phyloP scores from a whole-genome alignment of 2,113 vertebrate species.

The Microtus oregoni region DNA sequence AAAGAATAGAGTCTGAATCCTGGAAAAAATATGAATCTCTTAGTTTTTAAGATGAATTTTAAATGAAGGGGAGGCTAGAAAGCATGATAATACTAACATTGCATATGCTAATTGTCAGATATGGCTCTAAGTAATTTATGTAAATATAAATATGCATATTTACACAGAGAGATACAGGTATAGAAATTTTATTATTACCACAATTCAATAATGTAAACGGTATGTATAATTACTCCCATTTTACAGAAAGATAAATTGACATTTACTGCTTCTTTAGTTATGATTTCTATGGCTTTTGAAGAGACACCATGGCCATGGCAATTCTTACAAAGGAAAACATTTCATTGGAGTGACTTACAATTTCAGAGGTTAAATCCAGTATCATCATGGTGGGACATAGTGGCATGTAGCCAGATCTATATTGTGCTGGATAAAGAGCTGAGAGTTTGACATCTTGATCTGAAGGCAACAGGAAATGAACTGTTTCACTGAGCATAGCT shows the following conservation, averaged over 20 bases:
- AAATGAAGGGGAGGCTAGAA: neutral
- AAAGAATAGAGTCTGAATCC: neutral
- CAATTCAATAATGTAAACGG: neutral
- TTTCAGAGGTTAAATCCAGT: no score
- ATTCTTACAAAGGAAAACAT: no score
- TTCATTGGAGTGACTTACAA: no score
- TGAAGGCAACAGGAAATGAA: no score
- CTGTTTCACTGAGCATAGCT: no score
- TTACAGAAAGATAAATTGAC: neutral
- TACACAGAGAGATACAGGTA: neutral
- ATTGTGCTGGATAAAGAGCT: no score
- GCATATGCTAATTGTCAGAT: neutral
- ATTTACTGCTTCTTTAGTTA: neutral
- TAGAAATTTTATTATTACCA: neutral
- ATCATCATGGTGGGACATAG: no score
- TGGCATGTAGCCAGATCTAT: no score
- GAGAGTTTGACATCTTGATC: no score
- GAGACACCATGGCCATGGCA: no score
- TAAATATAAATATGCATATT: neutral
- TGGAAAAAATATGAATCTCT: neutral
- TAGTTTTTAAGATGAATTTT: neutral
- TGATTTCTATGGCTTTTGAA: no score
- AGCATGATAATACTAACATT: neutral
- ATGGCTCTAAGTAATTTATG: neutral
- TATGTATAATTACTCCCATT: neutral